phyloP scores from a whole-genome alignment of 2,113 vertebrate species.

The Panthera tigris region DNA sequence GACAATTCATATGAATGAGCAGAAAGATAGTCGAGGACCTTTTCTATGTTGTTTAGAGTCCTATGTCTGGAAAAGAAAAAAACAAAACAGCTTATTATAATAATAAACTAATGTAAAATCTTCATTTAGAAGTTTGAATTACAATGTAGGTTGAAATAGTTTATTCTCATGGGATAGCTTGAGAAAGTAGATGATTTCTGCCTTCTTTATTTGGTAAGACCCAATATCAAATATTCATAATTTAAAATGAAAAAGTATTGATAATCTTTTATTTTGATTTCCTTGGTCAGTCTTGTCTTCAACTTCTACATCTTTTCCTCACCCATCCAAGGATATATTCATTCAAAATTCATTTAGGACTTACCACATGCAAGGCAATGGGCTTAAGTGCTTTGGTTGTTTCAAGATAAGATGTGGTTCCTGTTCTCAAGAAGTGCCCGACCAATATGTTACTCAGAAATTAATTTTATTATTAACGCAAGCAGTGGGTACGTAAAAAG shows the following conservation, averaged over 20 bases:
- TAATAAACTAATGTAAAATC: neutral
- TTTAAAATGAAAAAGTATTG: neutral
- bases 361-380: neutral
- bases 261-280: neutral
- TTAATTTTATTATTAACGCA: constrained; percentile 38
- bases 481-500: constrained; percentile 27
- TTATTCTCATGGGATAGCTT: neutral
- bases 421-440: neutral
- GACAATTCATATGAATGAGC: neutral
- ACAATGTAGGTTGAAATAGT: neutral
- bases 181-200: constrained; percentile 13
- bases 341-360: neutral
- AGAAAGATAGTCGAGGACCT: neutral
- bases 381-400: neutral
- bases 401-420: neutral
- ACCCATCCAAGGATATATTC: neutral
- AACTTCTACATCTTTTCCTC: neutral
- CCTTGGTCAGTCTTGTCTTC: neutral
- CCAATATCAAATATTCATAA: neutral
- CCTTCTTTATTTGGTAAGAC: neutral
- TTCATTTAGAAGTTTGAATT: constrained; percentile 33
- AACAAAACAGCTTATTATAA: neutral
- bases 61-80: neutral
- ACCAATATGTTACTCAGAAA: neutral
- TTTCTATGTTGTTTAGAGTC: neutral